phyloP scores from a whole-genome alignment of 2,113 vertebrate genomes.

The Albula goreensis region DNA sequence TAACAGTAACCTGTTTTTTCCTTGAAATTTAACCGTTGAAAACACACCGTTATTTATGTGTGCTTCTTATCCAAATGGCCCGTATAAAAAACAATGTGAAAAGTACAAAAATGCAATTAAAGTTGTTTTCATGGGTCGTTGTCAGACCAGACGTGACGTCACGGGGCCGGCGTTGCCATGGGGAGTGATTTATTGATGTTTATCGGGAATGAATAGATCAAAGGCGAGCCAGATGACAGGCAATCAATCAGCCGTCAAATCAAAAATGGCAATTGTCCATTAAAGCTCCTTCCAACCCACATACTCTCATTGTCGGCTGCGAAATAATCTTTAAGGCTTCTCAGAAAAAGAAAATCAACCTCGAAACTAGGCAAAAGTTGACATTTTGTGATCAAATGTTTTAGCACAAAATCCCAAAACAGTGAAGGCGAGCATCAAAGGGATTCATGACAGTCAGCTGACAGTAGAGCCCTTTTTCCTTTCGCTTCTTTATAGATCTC shows the following conservation, averaged over 20 bases:
- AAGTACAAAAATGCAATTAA: conserved; percentile 55
- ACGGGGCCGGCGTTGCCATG: conserved; percentile 78
- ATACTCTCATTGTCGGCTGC: conserved; percentile 70
- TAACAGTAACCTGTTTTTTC: neutral
- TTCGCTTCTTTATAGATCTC: conserved; percentile 60
- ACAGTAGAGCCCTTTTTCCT: conserved; percentile 66
- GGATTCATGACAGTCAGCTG: conserved; percentile 69
- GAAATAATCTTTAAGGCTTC: conserved; percentile 76
- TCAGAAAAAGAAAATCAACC: conserved; percentile 54
- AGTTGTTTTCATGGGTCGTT: conserved; percentile 66
- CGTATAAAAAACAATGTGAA: conserved; percentile 6
- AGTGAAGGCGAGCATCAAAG: conserved; percentile 57
- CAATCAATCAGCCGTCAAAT: conserved; percentile 98
- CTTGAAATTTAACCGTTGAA: neutral
- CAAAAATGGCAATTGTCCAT: conserved; percentile 93
- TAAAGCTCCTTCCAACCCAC: conserved; percentile 81
- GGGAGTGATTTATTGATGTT: conserved; percentile 95
- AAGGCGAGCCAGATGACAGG: conserved; percentile 86
- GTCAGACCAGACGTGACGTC: conserved; percentile 84
- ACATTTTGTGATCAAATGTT: conserved; percentile 53
- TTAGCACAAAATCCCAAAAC: conserved; percentile 45
- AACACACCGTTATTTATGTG: neutral
- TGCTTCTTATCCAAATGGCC: neutral
- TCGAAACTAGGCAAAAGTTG: conserved; percentile 62
- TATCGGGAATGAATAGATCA: conserved; percentile 99